Evolutionary conservation across 2,888 invertebrate species (phyloP), one percentile per base, ranked within the genome.

Genomic region (Cryptocephalus moraei): DNA sequence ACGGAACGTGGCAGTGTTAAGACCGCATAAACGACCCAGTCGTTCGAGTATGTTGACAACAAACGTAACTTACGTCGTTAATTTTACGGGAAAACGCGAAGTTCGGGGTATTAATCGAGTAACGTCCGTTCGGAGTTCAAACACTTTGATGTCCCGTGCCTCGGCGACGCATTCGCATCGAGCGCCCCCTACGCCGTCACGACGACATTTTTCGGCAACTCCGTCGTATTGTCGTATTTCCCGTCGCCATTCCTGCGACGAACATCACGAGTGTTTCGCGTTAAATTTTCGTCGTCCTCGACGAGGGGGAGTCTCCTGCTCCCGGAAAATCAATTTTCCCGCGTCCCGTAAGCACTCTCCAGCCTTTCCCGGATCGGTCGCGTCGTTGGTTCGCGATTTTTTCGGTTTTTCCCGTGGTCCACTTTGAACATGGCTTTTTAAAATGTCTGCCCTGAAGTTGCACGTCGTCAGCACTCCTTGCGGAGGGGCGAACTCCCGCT

Each of bases 391-490:
- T 22, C 22, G 22, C 22, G 22, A 22, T 22, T 22, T 22, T 22
- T 22, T 22, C 22, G 22, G 22, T 22, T 22, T n/a, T 73, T 75
- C 73, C 75, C 75, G 72, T 74, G 70, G 72, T 71, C 70, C 71
- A 71, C 70, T 63, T 76, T 74, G 79, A 83, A 82, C 81, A 85
- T 84, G 84, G 84, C 83, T 81, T 82, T 79, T 78, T 85, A 82
- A 82, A 78, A 86, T 86, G 86, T 83, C 80, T 81, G 75, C 76
- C 73, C 73, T 79, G 78, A 79, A 79, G 74, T 74, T 76, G 76
- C 71, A 72, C 72, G 75, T 75, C 72, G 75, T 75, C 73, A 76
- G 77, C 76, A 80, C 84, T 82, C 83, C 83, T 76, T 73, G 79
- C 79, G 84, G 84, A 77, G 78, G 76, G 78, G 79, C 73, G 75